These are phyloP conservation scores for Leptinotarsa lineolata DNA, from an alignment of 1,140 invertebrate genomes.

Conservation along the genomic window DNA sequence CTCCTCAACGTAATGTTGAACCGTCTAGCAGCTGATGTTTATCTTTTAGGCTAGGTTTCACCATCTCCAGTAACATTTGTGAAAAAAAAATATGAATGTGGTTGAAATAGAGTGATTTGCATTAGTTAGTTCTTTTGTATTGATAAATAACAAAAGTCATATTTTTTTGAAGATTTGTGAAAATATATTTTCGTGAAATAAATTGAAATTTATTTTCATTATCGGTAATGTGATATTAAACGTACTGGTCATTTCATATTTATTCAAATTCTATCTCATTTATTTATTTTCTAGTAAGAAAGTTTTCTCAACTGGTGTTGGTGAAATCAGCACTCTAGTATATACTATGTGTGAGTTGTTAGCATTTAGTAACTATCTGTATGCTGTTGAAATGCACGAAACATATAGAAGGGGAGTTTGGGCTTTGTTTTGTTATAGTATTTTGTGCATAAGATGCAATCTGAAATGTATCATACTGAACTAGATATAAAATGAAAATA, in stretches of 20 bases:
- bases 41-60: conserved; percentile 18
- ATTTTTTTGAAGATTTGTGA: too few relatives aligned
- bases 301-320: neutral
- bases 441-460: conserved; percentile 43
- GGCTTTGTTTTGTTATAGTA: conserved; percentile 49
- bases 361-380: conserved; percentile 55
- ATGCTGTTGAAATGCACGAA: conserved; percentile 71
- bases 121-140: too few relatives aligned
- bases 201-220: too few relatives aligned
- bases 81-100: too few relatives aligned
- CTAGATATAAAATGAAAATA: conserved; percentile 24
- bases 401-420: conserved; percentile 66
- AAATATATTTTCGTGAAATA: too few relatives aligned
- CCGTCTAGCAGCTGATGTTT: conserved; percentile 23
- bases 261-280: too few relatives aligned
- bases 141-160: too few relatives aligned
- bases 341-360: conserved; percentile 41
- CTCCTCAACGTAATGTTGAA: conserved; percentile 13
- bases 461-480: conserved; percentile 38
- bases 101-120: too few relatives aligned
- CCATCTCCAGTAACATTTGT: neutral
- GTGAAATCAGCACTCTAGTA: conserved; percentile 22
- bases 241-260: too few relatives aligned
- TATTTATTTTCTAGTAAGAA: too few relatives aligned
- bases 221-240: too few relatives aligned